Conservation (phyloP, 92 coral and sea anemone genomes). For the Epizoanthus ramosus region DNA sequence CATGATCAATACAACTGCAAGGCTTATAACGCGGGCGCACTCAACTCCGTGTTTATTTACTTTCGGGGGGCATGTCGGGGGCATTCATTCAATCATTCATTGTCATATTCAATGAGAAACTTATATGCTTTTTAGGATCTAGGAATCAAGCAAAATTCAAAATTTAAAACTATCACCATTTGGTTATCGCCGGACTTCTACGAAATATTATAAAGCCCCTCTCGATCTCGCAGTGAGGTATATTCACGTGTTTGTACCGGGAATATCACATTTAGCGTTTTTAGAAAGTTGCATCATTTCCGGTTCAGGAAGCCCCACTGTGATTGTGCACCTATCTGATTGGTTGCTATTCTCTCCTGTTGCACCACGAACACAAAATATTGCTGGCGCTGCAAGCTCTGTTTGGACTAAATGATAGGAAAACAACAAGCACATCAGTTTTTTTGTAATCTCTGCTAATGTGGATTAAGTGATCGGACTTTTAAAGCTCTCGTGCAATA, state of each 20-base stretch:
- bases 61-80: too few species aligned
- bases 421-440: too few species aligned
- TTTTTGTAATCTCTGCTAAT: neutral
- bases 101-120: too few species aligned
- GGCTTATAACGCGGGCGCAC: slow-evolving; percentile 23
- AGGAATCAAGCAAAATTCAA: too few species aligned
- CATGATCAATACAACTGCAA: neutral
- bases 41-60: neutral
- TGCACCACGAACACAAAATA: slow-evolving; percentile 48
- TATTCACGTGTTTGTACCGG: slow-evolving; percentile 10
- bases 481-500: neutral
- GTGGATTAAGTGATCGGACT: neutral
- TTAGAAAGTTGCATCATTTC: slow-evolving; percentile 38
- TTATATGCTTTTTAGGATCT: too few species aligned
- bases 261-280: slow-evolving; percentile 11
- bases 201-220: too few species aligned
- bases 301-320: neutral
- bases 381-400: slow-evolving; percentile 30
- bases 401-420: neutral
- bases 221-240: too few species aligned
- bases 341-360: slow-evolving; percentile 50
- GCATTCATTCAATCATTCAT: too few species aligned
- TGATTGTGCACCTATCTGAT: slow-evolving; percentile 28
- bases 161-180: too few species aligned
- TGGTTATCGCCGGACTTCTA: too few species aligned